Base-by-base conservation (phyloP, 2,888 invertebrate genomes). In the Lasioglossum marginatum region DNA sequence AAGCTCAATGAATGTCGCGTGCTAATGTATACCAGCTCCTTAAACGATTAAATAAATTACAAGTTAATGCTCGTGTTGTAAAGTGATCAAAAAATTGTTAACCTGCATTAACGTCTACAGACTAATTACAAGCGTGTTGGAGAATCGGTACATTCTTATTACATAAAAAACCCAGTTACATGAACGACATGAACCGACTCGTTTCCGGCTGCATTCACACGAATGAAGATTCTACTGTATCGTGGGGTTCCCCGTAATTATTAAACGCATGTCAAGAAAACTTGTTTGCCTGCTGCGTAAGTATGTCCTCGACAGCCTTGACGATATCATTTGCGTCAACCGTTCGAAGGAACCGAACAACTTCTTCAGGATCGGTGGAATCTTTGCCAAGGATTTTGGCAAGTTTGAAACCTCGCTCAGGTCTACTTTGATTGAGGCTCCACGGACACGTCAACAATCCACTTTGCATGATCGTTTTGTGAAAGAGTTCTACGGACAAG, bases 401-500 rank as follows among this genome's bases (percentile, higher is more conserved):
- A 0, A 93, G 85, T 45, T 79, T 77, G 23, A 91, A 91, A 4
- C 86, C 85, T 14, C 8, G 37, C 12, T 89, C 72, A 19, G 90
- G 80, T n/a, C 83, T 86, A 6, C 89, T 81, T 16, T 77, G 43
- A 0, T 70, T 75, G 0, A 34, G 10, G 0, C 86, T 77, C 92
- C 92, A 93, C 5, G 89, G 76, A 83, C 90, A 89, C 1, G 40
- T 73, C 12, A 83, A 6, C 5, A 76, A 60, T 31, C 93, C 93
- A 66, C 94, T 94, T 68, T 93, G 92, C n/a, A 84, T n/a, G 48
- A 94, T 93, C 5, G 90, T 93, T 77, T 92, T 94, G 77, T 93
- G 93, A 40, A 94, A 92, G 0, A 94, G 88, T 6, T 92, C 94
- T 94, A 45, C 14, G 82, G 12, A 14, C 1, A 48, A 74, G 1